Evolutionary conservation across 2,888 invertebrate genomes (phyloP), one percentile per base, ranked within the genome.

Genomic region (Trachelus stipa): DNA sequence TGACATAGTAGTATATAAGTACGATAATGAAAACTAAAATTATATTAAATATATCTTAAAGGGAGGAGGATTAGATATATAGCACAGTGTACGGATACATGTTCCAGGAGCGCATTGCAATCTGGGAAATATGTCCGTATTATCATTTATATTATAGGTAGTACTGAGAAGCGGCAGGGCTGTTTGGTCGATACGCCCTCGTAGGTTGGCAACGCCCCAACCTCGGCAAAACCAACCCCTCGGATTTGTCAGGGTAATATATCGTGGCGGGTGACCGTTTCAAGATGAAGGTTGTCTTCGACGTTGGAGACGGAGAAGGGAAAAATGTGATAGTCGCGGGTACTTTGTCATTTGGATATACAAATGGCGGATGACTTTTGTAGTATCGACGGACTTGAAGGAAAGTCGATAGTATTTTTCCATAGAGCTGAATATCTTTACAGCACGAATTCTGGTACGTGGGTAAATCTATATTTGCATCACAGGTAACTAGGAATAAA

Each of bases 111-210:
- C 56, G 56, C 23, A 9, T 9, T 23, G 56, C 56, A 56, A 56
- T 56, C 56, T 56, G 56, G 23, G 15, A 23, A 56, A 34, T 71
- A 34, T 71, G 31, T 71, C 4, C 31, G 71, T 34, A 15, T 33
- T 71, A 30, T 71, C 34, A 71, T 71, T 34, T 34, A 34, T 33
- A 71, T 71, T 71, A 56, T 34, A 71, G 71, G 9, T 34, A 71
- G 33, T 34, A 31, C 71, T 33, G 71, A 31, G 74, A 73, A 75
- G 78, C 76, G 77, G 75, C 71, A 80, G 80, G 83, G 81, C 81
- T 88, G 90, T 90, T 90, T 90, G 90, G 87, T 90, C 90, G 90
- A 90, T 90, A 89, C 81, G 85, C 82, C 81, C 82, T 78, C 84
- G 83, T 81, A 82, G 87, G 86, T 85, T 89, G 87, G 90, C 88